Evolutionary conservation across 2,797 vertebrate species (phyloP).

Genomic region (Arctocebus calabarensis): DNA sequence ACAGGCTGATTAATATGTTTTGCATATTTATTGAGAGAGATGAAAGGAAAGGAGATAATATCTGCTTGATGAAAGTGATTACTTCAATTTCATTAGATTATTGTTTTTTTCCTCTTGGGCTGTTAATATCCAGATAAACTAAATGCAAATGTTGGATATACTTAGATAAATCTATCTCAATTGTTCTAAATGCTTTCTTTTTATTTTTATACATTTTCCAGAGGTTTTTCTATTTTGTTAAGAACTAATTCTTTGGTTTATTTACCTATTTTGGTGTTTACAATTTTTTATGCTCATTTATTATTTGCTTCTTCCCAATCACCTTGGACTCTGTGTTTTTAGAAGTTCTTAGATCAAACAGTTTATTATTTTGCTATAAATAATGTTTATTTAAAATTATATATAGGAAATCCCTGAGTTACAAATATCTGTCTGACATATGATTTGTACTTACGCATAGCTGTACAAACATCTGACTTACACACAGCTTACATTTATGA

Average conservation of each 20-base stretch:
- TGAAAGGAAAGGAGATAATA: slow-evolving; percentile 69
- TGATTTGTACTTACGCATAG: no score
- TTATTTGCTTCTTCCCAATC: neutral
- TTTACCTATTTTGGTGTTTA: neutral
- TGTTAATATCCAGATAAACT: slow-evolving; percentile 61
- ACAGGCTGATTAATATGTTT: slow-evolving; percentile 79
- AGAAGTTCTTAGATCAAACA: neutral
- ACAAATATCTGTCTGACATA: no score
- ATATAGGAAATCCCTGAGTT: no score
- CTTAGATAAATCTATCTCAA: slow-evolving; percentile 70
- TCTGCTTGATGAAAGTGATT: slow-evolving; percentile 80
- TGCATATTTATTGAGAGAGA: slow-evolving; percentile 71
- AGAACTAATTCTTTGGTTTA: neutral
- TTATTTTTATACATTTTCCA: neutral
- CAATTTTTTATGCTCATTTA: neutral
- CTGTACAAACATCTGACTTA: no score
- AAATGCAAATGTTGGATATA: slow-evolving; percentile 56
- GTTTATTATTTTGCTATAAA: neutral
- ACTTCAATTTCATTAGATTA: slow-evolving; percentile 73
- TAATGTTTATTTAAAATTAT: neutral
- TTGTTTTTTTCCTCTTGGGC: slow-evolving; percentile 59
- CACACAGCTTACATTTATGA: no score
- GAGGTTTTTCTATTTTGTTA: neutral
- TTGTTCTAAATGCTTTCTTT: slow-evolving; percentile 51
- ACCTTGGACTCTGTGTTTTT: neutral